Evolutionary conservation across 64 coral and sea anemone species (phyloP), one percentile per base, ranked within the genome.

Genomic region (Acropora yongei): DNA sequence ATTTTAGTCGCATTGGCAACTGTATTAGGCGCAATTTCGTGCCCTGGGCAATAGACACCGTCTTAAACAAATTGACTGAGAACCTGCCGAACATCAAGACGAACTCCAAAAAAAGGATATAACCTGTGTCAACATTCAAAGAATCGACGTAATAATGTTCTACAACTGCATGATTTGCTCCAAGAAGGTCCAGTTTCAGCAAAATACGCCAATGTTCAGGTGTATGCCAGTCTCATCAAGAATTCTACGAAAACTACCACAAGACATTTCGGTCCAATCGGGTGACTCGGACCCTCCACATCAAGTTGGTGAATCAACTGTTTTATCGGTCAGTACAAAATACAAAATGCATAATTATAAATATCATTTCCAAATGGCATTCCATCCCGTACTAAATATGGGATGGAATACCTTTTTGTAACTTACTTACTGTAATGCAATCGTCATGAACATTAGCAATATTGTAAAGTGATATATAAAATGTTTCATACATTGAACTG

Each of bases 101-200:
- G 48, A 69, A 80, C 76, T 93, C 16, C 75, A 47, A 43, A 74
- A 78, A 19, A 68, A 88, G 5, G 68, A 93, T 76, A 88, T 93
- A 93, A 74, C 47, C 49, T 49, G 71, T 47, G 84, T 80, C 40
- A 87, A 88, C 44, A 93, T 93, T 53, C 77, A 93, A 78, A 93
- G 46, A 39, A 78, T 81, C 57, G 85, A 93, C 85, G 63, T 82
- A 57, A 65, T 53, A 17, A 68, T 81, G 45, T 88, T 88, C 42
- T 88, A 93, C 18, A 88, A 67, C 77, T 82, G 85, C 86, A 42
- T 90, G 11, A 89, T 72, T 61, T 94, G 93, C 61, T 50, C 60
- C 75, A 90, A 90, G 47, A 94, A 88, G 60, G 87, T 94, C 66
- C 86, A 55, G 51, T 89, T 94, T 68, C 86, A 82, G 16, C 74